Evolutionary conservation across 2,888 invertebrate species (phyloP).

Genomic region (Zygothrica quintamaculata): DNA sequence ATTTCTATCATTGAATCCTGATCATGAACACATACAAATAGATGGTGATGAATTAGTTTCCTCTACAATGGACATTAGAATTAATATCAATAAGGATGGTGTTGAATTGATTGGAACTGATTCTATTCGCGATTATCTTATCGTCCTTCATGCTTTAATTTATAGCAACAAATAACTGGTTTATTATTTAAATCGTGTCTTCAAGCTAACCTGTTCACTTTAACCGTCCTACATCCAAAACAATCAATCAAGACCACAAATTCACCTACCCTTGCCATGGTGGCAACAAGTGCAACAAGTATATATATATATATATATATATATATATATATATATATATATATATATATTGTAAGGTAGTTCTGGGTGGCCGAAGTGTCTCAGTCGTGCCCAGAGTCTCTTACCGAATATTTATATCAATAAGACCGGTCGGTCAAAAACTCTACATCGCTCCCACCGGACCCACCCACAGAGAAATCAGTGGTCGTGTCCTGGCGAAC

Average conservation of each 20-base stretch:
- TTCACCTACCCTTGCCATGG: too few species aligned
- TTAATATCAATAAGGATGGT: conserved; percentile 95
- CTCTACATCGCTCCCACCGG: too few species aligned
- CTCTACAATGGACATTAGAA: conserved; percentile 83
- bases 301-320: too few species aligned
- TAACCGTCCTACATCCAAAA: conserved; percentile 94
- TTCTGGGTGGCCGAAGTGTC: too few species aligned
- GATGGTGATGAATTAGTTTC: conserved; percentile 83
- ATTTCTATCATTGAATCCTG: conserved; percentile 97
- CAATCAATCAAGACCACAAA: conserved; percentile 84
- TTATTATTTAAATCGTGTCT: conserved; percentile 96
- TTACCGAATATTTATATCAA: too few species aligned
- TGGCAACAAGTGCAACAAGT: too few species aligned
- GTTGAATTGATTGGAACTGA: conserved; percentile 86
- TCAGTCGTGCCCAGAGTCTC: too few species aligned
- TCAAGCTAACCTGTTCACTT: conserved; percentile 96
- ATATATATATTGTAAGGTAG: too few species aligned
- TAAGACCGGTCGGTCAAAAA: too few species aligned
- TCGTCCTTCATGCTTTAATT: conserved; percentile 86
- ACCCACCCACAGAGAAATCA: too few species aligned
- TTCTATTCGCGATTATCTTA: conserved; percentile 82
- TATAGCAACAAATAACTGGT: conserved; percentile 99
- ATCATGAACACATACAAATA: conserved; percentile 91
- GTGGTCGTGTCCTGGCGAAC: too few species aligned
- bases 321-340: too few species aligned